Evolutionary conservation across 2,797 vertebrate genomes (phyloP), one percentile per base, ranked within the genome.

Genomic region (Linurgus olivaceus): DNA sequence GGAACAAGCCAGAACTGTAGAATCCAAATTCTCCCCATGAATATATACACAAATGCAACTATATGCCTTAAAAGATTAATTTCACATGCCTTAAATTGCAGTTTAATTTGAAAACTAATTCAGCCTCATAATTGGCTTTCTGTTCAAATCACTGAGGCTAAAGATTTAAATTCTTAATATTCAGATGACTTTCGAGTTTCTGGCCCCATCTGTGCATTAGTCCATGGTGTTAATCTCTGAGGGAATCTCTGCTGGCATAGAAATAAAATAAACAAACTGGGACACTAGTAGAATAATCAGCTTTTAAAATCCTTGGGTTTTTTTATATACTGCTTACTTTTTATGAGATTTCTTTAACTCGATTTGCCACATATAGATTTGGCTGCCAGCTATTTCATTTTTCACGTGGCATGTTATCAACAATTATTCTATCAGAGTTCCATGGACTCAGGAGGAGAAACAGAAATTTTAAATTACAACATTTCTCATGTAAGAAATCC

Each of bases 41-140:
- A 97, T 94, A 94, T 97, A 84, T 97, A 98, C 89, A 94, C 86
- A 37, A 95, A 97, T 48, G 67, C 95, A 98, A 97, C 98, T 97
- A 94, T 97, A 98, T 47, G 95, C 98, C 98, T 98, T 98, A 98
- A 98, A 99, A 99, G 99, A 99, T 99, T 99, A 98, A 98, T 98
- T 98, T 98, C 98, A 98, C 98, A 98, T 98, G 97, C 97, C 97
- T 98, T 98, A 98, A 99, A 99, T 98, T 98, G 98, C 98, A 98
- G 98, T 99, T 99, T 99, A 99, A 99, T 99, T 99, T 98, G 98
- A 98, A 99, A 99, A 99, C 98, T 98, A 99, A 99, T 99, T 99
- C 98, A 98, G 98, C 97, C 98, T 98, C 98, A 98, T 99, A 99
- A 99, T 99, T 99, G 99, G 98, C 98, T 99, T 99, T 99, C 98